Evolutionary conservation across 2,113 vertebrate genomes (phyloP), one percentile per base, ranked within the genome.

Genomic region (Merops nubicus): DNA sequence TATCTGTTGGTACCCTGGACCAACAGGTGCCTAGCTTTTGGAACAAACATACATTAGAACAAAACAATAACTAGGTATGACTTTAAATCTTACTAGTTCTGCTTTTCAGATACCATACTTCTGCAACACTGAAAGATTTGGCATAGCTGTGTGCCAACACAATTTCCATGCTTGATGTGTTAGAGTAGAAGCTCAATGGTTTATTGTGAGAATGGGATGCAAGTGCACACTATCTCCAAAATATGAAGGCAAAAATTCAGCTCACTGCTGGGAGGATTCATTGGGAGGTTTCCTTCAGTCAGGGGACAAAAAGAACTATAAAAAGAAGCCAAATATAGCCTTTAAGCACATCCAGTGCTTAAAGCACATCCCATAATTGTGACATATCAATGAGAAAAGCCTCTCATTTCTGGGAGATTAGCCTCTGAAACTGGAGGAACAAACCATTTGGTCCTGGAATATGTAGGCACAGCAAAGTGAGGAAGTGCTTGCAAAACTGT

Each of bases 361-460:
- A 38, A n/a, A n/a, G n/a, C n/a, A n/a, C n/a, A n/a, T n/a, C 64
- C 36, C 8, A 10, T 54, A 83, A 83, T 45, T 85, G 57, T 15
- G 70, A 78, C 13, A 9, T 79, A 26, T 36, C 6, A 75, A 29
- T 62, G 20, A 91, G 36, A 64, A 68, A 86, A 73, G 25, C 8
- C 8, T 48, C 14, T 50, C 75, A 20, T 70, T 85, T 42, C 80
- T 85, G 88, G 67, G 67, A 56, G 69, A 40, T 64, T 85, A 33
- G 82, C 19, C 12, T 51, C 48, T 84, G 82, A 86, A 80, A 38
- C 15, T 77, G 29, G 31, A 69, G 33, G n/a, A 92, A 47, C 31
- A 89, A 74, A 86, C 13, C 51, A 77, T 11, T 67, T 70, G 43
- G 20, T 83, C n/a, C 25, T 85, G 89, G 84, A 90, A 83, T 87